phyloP scores from a whole-genome alignment of 2,888 invertebrate genomes.

The Hyles lineata region DNA sequence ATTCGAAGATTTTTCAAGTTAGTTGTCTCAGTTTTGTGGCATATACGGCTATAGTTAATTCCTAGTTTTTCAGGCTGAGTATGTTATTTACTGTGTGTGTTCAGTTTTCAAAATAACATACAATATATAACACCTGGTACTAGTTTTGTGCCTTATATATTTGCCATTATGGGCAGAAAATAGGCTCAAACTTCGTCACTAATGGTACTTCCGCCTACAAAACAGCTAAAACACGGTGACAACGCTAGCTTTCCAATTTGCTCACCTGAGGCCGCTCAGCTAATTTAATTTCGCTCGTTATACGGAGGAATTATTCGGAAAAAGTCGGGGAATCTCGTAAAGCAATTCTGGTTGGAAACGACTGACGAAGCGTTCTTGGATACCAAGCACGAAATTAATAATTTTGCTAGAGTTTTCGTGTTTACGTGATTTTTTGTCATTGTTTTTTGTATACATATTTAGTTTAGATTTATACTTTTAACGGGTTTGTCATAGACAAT shows the following conservation, averaged over 20 bases:
- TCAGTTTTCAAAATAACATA: no score
- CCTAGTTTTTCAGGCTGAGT: no score
- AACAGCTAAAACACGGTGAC: conserved; percentile 36
- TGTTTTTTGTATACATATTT: background rate
- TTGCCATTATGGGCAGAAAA: no score
- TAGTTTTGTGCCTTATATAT: no score
- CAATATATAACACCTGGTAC: no score
- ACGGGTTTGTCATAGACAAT: no score
- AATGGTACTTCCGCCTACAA: no score
- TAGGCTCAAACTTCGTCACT: no score
- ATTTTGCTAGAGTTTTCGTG: conserved; percentile 43
- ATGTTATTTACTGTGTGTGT: no score
- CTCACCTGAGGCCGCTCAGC: conserved; percentile 57
- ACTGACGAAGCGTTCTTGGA: conserved; percentile 65
- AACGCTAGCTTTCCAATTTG: conserved; percentile 53
- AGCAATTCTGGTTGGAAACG: conserved; percentile 64
- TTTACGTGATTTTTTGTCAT: conserved; percentile 25
- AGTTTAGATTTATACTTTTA: no score
- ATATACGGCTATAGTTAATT: no score
- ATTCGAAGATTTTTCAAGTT: background rate
- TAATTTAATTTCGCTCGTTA: conserved; percentile 73
- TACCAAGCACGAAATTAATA: conserved; percentile 67
- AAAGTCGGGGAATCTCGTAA: conserved; percentile 71
- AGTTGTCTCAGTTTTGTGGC: no score
- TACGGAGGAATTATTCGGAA: conserved; percentile 65